Base-by-base conservation (phyloP, 2,797 vertebrate species). In the Falco concolor region DNA sequence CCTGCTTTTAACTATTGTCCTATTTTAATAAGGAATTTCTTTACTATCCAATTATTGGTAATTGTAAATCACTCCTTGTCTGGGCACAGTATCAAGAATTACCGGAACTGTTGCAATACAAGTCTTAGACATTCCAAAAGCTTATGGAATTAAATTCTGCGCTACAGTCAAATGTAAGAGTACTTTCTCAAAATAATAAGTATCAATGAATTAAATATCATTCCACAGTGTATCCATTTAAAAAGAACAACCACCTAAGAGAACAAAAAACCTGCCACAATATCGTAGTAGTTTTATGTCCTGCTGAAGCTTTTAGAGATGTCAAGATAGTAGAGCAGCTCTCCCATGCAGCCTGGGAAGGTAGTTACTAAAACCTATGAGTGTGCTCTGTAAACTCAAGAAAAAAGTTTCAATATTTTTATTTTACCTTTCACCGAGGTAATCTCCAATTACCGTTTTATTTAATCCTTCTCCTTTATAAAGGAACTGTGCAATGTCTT, bases 391-490 rank as follows among this genome's bases (percentile, higher is more conserved):
- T 23, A 42, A 96, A 56, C 17, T 40, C n/a, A 72, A 67, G 19
- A 74, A 68, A 24, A 63, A 87, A 91, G 54, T 65, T 50, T 22
- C 49, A 77, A 2, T 50, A 42, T 20, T 80, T 61, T 50, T 27
- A 61, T 64, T 96, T 98, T 97, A 99, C 99, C 99, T 98, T 97
- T 99, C 99, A 44, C 99, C 99, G 76, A 99, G 98, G 97, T 99
- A 99, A 98, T 99, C 99, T 84, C 99, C 99, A 30, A 99, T 99
- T 93, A 99, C 99, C 0, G 99, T 99, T 98, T 99, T 99, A 98
- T 99, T 99, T 83, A 99, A 98, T 80, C 99, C 99, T 96, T 99
- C 99, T 70, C 99, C 99, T 98, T 99, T 99, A 97, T 99, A 99
- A 61, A 99, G 98, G 98, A 99, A 99, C 98, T 99, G 99, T 77